A percentile compares a stretch with the other conserved stretches of the same genome.
Conservation (phyloP, 1,140 invertebrate genomes). For the Ericerus pela region DNA sequence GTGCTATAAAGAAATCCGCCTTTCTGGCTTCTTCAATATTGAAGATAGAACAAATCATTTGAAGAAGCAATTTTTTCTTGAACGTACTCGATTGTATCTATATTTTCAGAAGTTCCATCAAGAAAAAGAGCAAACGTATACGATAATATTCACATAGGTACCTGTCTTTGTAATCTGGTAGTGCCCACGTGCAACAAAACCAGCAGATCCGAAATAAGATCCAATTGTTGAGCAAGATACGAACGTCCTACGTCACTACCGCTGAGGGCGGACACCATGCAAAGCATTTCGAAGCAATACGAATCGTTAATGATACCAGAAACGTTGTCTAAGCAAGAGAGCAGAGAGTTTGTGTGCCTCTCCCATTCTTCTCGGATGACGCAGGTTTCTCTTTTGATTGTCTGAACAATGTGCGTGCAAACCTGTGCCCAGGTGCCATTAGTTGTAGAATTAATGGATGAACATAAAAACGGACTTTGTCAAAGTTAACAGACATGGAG, state of each 20-base stretch:
- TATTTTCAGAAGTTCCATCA: no score
- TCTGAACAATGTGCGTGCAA: conserved; percentile 82
- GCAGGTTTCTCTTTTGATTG: conserved; percentile 73
- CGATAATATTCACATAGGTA: conserved; percentile 28
- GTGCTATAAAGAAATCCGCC: no score
- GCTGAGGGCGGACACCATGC: conserved; percentile 83
- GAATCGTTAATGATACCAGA: conserved; percentile 51
- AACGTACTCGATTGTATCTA: no score
- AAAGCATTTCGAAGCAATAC: conserved; percentile 95
- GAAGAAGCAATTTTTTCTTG: no score
- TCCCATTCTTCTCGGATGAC: conserved; percentile 84
- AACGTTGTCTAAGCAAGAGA: conserved; percentile 30
- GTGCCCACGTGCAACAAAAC: conserved; percentile 84
- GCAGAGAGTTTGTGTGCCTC: conserved; percentile 28
- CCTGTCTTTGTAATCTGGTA: conserved; percentile 84
- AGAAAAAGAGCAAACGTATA: no score
- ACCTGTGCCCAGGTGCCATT: conserved; percentile 37
- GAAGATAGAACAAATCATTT: no score
- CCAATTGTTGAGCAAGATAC: conserved; percentile 77
- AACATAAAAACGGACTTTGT: neutral
- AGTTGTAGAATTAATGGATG: no score
- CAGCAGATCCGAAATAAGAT: conserved; percentile 67
- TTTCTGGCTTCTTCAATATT: neutral
- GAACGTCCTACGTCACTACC: conserved; percentile 77
- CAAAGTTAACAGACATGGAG: neutral